Evolutionary conservation across 1,140 invertebrate species (phyloP).

Genomic region (Lysiphlebus fabarum): DNA sequence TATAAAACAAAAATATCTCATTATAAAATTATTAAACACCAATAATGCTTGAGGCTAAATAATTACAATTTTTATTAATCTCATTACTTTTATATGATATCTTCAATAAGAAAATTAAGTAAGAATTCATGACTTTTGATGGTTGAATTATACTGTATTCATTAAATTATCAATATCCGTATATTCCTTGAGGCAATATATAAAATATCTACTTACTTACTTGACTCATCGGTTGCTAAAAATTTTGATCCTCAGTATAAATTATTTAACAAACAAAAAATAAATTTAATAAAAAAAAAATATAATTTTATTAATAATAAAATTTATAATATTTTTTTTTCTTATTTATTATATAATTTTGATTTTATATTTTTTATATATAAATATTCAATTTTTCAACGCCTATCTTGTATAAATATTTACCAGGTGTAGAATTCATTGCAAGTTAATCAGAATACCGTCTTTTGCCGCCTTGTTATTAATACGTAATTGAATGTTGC

Average conservation of each 20-base stretch:
- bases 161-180: constrained; percentile 31
- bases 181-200: constrained; percentile 1
- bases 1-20: constrained; percentile 41
- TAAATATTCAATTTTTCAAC: too few relatives aligned
- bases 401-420: constrained; percentile 6
- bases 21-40: constrained; percentile 30
- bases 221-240: too few relatives aligned
- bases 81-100: constrained; percentile 14
- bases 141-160: constrained; percentile 31
- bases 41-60: constrained; percentile 19
- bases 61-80: constrained; percentile 13
- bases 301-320: too few relatives aligned
- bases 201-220: too few relatives aligned
- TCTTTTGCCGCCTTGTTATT: constrained; percentile 38
- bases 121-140: constrained; percentile 28
- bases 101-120: constrained; percentile 9
- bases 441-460: constrained; percentile 33
- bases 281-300: too few relatives aligned
- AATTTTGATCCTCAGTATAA: too few relatives aligned
- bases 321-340: too few relatives aligned
- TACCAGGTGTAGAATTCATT: background rate
- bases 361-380: too few relatives aligned
- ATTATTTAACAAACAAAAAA: too few relatives aligned
- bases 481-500: constrained; percentile 41
- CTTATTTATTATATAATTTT: too few relatives aligned